Evolutionary conservation across 2,113 vertebrate genomes (phyloP).

Genomic region (Leptodactylus fuscus): DNA sequence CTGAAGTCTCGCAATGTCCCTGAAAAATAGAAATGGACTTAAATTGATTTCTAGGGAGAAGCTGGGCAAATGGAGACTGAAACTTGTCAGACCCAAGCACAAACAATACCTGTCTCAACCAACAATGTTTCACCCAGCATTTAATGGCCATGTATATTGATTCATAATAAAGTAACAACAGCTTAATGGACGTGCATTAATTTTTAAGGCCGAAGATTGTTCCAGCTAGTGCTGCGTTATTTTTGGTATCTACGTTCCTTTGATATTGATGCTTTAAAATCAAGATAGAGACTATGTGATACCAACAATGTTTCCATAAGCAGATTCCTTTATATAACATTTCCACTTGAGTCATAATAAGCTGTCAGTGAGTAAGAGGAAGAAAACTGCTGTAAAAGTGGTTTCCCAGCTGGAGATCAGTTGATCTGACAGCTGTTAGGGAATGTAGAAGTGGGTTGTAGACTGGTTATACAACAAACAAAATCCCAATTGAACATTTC

Average conservation of each 20-base stretch:
- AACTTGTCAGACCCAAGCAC: background rate
- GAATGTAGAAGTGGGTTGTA: constrained; percentile 38
- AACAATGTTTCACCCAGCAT: background rate
- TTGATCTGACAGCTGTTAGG: constrained; percentile 60
- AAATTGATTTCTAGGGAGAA: constrained; percentile 26
- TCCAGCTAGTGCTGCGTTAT: background rate
- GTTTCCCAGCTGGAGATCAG: constrained; percentile 65
- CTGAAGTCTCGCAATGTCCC: constrained; percentile 19
- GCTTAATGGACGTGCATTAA: constrained; percentile 27
- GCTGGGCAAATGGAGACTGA: constrained; percentile 9
- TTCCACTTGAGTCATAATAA: constrained; percentile 68
- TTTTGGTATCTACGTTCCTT: background rate
- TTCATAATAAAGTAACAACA: constrained; percentile 4
- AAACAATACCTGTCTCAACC: constrained; percentile 22
- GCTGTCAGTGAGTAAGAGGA: constrained; percentile 59
- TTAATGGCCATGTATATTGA: constrained; percentile 23
- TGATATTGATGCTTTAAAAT: constrained; percentile 20
- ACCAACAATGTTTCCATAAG: constrained; percentile 69
- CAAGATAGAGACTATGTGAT: constrained; percentile 64
- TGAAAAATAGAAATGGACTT: constrained; percentile 30
- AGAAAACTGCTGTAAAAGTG: constrained; percentile 61
- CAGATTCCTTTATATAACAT: constrained; percentile 68
- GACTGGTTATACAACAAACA: constrained; percentile 39
- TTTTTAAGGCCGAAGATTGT: constrained; percentile 33
- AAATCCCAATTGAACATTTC: constrained; percentile 46